Evolutionary conservation across 2,797 vertebrate genomes (phyloP).

Genomic region (Poecilia picta): DNA sequence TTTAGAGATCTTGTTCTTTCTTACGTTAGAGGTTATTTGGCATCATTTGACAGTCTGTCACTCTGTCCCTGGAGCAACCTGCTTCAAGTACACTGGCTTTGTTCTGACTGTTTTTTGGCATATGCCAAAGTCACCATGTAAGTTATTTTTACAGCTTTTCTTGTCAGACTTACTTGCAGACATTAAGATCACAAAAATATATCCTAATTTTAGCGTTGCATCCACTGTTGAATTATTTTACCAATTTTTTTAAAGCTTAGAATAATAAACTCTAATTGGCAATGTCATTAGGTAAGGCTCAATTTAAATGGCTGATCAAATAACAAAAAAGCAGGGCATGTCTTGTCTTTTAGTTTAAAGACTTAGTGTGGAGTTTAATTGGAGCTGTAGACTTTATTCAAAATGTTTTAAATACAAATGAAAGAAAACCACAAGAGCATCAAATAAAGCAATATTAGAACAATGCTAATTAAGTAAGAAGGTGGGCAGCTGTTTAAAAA

Average conservation of each 20-base stretch:
- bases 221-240: not conserved
- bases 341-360: not conserved
- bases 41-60: conserved; percentile 43
- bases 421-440: not conserved
- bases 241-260: not conserved
- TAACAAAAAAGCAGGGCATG: not conserved
- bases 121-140: not conserved
- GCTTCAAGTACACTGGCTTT: conserved; percentile 31
- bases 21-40: conserved; percentile 4
- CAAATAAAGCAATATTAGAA: not conserved
- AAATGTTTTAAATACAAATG: not conserved
- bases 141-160: not conserved
- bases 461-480: not conserved
- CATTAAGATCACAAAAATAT: not conserved
- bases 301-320: not conserved
- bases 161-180: not conserved
- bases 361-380: not conserved
- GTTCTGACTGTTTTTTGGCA: conserved; percentile 14
- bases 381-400: not conserved
- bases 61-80: not conserved
- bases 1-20: not conserved
- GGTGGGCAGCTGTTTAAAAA: not conserved
- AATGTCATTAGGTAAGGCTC: not conserved
- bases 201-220: not conserved
- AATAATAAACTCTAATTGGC: not conserved